These are phyloP conservation scores for Chaenodraco wilsoni DNA, from an alignment of 2,797 vertebrate species.

Conservation along the genomic window DNA sequence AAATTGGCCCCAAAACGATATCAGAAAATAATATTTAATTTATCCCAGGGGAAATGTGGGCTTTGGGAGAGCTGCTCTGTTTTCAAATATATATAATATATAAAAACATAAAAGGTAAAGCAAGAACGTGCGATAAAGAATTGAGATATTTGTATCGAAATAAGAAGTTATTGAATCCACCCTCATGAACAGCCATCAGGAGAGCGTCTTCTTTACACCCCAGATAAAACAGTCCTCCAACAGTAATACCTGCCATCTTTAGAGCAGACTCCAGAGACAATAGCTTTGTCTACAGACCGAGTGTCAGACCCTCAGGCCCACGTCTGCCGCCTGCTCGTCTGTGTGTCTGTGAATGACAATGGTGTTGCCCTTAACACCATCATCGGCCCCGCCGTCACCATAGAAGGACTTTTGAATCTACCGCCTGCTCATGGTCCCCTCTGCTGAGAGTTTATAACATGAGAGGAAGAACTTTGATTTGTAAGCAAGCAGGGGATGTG, in stretches of 20 bases:
- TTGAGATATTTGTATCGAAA: too few relatives aligned
- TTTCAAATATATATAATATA: too few relatives aligned
- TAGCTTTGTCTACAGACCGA: slow-evolving; percentile 66
- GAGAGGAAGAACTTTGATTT: slow-evolving; percentile 21
- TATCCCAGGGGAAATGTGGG: too few relatives aligned
- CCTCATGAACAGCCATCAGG: slow-evolving; percentile 25
- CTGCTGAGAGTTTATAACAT: slow-evolving; percentile 2
- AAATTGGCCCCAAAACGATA: too few relatives aligned
- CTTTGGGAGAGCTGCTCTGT: too few relatives aligned
- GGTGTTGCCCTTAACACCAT: slow-evolving; percentile 54
- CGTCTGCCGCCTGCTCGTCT: slow-evolving; percentile 72
- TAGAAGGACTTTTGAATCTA: slow-evolving; percentile 25
- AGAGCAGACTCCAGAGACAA: slow-evolving; percentile 70
- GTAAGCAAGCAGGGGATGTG: neutral
- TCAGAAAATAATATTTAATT: neutral
- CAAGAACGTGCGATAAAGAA: too few relatives aligned
- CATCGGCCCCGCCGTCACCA: slow-evolving; percentile 53
- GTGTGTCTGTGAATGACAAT: slow-evolving; percentile 81
- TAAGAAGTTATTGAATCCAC: neutral
- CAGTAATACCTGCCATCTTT: slow-evolving; percentile 37
- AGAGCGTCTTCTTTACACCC: slow-evolving; percentile 43
- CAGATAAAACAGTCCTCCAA: slow-evolving; percentile 45
- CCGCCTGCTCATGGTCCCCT: slow-evolving; percentile 13
- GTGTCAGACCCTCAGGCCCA: slow-evolving; percentile 62
- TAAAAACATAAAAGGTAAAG: too few relatives aligned